Base-by-base conservation (phyloP, 2,888 invertebrate genomes). In the Tortricodes alternella region DNA sequence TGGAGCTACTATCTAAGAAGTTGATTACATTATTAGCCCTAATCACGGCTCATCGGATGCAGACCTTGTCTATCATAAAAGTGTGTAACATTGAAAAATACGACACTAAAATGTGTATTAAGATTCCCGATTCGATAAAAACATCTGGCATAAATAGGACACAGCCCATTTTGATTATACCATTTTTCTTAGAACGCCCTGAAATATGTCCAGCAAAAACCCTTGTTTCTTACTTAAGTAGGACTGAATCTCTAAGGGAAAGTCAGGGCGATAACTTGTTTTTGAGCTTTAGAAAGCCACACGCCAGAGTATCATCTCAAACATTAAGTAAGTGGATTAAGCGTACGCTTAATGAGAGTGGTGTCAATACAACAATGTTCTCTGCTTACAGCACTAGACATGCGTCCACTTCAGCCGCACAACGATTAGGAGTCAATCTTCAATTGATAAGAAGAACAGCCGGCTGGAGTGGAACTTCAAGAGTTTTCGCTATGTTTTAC, bases 291-390 rank as follows among this genome's bases (percentile, higher is more conserved):
- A 43, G 24, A 15, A 43, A 16, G 13, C 41, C 62, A 7, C 29
- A 61, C 23, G 27, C 46, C 18, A 15, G 19, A 6, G 63, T 56
- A n/a, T 46, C 63, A 21, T 59, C 38, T 2, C 58, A 61, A 21
- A 64, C 62, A 6, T 15, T 65, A 15, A 62, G 61, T 52, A 46
- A 64, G 2, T 67, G 63, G 67, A 57, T 64, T 5, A 64, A 64
- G 41, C 16, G 7, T n/a, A 44, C 48, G 1, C 52, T 66, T 7
- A 16, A 19, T 1, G 23, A 38, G 3, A 57, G 59, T 19, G 66
- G 66, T 9, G 46, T 66, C 6, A 53, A 66, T 49, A 58, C 59
- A 18, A 21, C 29, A 1, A 38, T 53, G 4, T 68, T 66, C 48
- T 59, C 35, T 15, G 56, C 62, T 8, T 64, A 65, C 29, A 61